phyloP scores from a whole-genome alignment of 2,113 vertebrate species.

The Megalops atlanticus region DNA sequence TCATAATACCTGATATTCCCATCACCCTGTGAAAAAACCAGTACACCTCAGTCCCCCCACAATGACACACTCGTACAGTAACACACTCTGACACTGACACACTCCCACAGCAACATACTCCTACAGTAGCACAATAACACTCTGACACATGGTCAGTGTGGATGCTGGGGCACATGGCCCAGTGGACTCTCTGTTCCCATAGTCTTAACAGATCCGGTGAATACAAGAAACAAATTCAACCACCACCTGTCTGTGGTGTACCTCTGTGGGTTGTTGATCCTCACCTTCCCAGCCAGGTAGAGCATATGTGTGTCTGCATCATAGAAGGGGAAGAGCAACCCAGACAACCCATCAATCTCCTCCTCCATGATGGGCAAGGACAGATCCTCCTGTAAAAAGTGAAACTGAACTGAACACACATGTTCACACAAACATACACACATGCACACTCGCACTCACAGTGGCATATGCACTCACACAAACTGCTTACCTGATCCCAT shows the following conservation, averaged over 20 bases:
- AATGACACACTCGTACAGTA: background rate
- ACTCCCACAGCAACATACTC: no score
- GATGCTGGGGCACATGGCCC: no score
- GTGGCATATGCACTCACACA: background rate
- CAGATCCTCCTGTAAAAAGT: conserved; percentile 74
- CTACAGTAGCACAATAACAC: no score
- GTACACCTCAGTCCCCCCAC: background rate
- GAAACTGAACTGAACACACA: background rate
- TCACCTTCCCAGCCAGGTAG: conserved; percentile 82
- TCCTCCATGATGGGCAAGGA: conserved; percentile 77
- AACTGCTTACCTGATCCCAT: conserved; percentile 78
- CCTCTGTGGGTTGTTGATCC: no score
- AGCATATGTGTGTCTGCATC: conserved; percentile 81
- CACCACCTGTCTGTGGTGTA: background rate
- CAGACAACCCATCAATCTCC: conserved; percentile 80
- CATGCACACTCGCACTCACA: background rate
- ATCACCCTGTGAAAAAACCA: conserved; percentile 76
- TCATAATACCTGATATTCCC: conserved; percentile 98
- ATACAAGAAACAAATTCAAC: no score
- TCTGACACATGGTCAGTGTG: no score
- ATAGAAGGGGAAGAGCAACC: conserved; percentile 81
- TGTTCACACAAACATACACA: background rate
- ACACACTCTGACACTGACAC: background rate
- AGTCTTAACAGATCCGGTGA: no score
- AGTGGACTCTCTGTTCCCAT: no score